Evolutionary conservation across 2,888 invertebrate species (phyloP).

Genomic region (Limnephilus marmoratus): DNA sequence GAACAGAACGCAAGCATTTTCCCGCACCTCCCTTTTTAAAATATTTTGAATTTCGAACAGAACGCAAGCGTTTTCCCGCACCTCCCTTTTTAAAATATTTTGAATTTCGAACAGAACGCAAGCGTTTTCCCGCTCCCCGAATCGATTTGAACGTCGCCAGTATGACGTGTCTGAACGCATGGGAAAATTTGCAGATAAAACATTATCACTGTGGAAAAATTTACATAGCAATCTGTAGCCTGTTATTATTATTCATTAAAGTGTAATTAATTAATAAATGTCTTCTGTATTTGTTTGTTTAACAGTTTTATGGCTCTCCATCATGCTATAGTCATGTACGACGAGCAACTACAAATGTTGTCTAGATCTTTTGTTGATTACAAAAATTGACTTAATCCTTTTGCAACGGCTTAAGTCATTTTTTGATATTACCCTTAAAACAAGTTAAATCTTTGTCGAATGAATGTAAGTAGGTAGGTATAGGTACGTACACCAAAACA

Average conservation of each 20-base stretch:
- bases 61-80: neutral
- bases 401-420: neutral
- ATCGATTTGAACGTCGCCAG: conserved; percentile 1
- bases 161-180: neutral
- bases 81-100: no score
- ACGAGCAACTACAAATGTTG: neutral
- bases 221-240: neutral
- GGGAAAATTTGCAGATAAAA: conserved; percentile 2
- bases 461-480: no score
- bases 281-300: neutral
- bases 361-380: neutral
- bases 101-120: neutral
- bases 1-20: neutral
- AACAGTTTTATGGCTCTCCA: neutral
- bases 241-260: neutral
- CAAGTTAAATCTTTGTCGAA: neutral
- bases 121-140: neutral
- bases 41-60: conserved; percentile 12
- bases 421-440: neutral
- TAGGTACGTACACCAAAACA: no score
- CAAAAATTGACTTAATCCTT: neutral
- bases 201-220: neutral
- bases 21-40: no score
- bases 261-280: neutral
- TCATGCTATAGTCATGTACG: neutral